Percentiles rank a stretch among this genome's conserved stretches.
Evolutionary conservation across 2,888 invertebrate genomes (phyloP).

Genomic region (Tenthredo distinguenda): DNA sequence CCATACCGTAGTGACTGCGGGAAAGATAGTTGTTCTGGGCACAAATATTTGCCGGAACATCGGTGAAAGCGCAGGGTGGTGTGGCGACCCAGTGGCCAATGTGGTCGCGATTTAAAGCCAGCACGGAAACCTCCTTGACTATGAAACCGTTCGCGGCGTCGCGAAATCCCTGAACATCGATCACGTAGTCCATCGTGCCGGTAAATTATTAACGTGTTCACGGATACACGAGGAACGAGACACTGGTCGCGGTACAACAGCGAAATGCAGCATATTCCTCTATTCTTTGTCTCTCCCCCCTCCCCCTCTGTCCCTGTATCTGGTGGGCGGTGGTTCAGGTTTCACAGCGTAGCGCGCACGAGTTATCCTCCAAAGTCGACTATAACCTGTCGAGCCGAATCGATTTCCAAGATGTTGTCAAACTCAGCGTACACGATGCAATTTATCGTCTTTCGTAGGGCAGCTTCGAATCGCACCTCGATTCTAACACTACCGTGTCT

Average conservation of each 20-base stretch:
- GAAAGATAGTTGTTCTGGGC: conserved; percentile 20
- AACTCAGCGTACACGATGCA: too few relatives aligned
- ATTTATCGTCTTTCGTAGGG: too few relatives aligned
- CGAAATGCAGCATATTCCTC: too few relatives aligned
- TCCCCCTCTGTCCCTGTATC: too few relatives aligned
- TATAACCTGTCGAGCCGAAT: too few relatives aligned
- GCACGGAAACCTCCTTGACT: conserved; percentile 34
- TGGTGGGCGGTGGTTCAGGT: too few relatives aligned
- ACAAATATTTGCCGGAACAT: not conserved
- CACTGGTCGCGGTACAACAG: not conserved
- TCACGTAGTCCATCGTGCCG: not conserved
- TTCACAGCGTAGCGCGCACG: too few relatives aligned
- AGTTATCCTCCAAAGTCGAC: too few relatives aligned
- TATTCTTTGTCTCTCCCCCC: too few relatives aligned
- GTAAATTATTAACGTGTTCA: not conserved
- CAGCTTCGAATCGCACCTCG: too few relatives aligned
- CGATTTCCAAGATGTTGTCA: too few relatives aligned
- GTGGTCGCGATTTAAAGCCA: not conserved
- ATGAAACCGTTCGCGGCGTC: not conserved
- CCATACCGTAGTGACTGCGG: conserved; percentile 35
- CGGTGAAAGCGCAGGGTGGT: conserved; percentile 32
- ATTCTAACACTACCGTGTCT: too few relatives aligned
- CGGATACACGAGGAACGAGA: not conserved
- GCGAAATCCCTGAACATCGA: conserved; percentile 39
- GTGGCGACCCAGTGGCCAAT: conserved; percentile 36